Percentiles rank a stretch among this genome's conserved stretches.
These are phyloP conservation scores for Glaucopsyche alexis DNA, from an alignment of 2,888 invertebrate species.

Conservation along the genomic window DNA sequence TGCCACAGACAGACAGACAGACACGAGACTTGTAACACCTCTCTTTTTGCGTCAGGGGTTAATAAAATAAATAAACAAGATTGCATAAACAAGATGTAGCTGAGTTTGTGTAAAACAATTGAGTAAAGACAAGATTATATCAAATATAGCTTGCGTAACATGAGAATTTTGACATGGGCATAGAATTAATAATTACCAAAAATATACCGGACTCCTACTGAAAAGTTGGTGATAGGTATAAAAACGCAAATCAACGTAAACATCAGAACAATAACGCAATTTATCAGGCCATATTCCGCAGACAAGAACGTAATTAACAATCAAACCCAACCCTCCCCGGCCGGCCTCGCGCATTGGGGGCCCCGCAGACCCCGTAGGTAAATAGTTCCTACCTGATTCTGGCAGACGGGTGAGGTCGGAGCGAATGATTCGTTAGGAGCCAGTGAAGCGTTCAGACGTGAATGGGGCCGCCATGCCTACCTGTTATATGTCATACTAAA, in stretches of 20 bases:
- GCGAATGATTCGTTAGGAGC: constrained; percentile 67
- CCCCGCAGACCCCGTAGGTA: constrained; percentile 59
- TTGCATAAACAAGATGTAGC: no score
- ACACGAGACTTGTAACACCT: no score
- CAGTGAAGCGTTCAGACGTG: constrained; percentile 72
- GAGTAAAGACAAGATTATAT: no score
- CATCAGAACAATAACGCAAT: constrained; percentile 40
- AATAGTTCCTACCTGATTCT: constrained; percentile 46
- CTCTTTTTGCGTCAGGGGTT: no score
- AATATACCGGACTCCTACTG: no score
- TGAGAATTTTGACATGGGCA: no score
- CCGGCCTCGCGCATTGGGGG: constrained; percentile 54
- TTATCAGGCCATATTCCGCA: constrained; percentile 42
- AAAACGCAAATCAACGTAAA: constrained; percentile 30
- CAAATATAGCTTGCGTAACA: no score
- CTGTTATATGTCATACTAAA: constrained; percentile 71
- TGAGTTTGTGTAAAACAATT: no score
- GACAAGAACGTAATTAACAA: constrained; percentile 75
- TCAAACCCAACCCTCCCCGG: constrained; percentile 53
- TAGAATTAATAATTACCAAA: neutral
- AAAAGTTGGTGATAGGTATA: neutral
- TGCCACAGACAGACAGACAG: no score
- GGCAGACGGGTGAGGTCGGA: constrained; percentile 41
- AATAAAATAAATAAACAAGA: no score
- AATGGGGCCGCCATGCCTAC: constrained; percentile 67